Evolutionary conservation across 2,888 invertebrate genomes (phyloP).

Genomic region (Tupiocoris notatus): DNA sequence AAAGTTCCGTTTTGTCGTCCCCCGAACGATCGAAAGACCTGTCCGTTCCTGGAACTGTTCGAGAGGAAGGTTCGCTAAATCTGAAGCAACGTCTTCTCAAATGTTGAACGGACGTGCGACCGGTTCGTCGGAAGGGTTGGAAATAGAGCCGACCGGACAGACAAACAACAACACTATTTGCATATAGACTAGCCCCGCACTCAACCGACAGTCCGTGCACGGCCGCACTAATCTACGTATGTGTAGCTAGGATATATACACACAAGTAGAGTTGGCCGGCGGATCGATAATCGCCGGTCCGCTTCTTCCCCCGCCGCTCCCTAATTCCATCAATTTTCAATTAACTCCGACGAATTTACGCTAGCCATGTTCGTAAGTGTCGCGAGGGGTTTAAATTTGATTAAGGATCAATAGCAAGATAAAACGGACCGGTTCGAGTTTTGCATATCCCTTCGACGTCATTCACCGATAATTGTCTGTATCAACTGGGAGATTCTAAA

Average conservation of each 20-base stretch:
- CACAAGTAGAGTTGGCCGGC: neutral
- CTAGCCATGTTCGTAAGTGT: neutral
- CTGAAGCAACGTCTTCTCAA: neutral
- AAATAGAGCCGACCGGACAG: neutral
- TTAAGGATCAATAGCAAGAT: conserved; percentile 4
- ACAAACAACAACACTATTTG: conserved; percentile 24
- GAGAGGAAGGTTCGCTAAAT: neutral
- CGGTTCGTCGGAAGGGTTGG: neutral
- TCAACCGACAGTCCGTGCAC: neutral
- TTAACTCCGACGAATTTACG: conserved; percentile 13
- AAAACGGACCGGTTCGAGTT: too few relatives aligned
- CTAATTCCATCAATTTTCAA: conserved; percentile 16
- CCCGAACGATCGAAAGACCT: too few relatives aligned
- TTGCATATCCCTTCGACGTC: too few relatives aligned
- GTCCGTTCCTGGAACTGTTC: too few relatives aligned
- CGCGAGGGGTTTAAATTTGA: neutral
- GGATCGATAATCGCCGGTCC: neutral
- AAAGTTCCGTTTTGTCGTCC: too few relatives aligned
- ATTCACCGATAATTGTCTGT: too few relatives aligned
- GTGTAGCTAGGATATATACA: neutral
- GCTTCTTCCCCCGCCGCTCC: neutral
- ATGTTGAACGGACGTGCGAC: neutral
- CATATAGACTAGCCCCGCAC: conserved; percentile 11
- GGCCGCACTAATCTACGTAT: conserved; percentile 3
- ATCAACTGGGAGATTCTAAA: too few relatives aligned